Evolutionary conservation across 1,140 invertebrate genomes (phyloP).

Genomic region (Bilobella aurantiaca): DNA sequence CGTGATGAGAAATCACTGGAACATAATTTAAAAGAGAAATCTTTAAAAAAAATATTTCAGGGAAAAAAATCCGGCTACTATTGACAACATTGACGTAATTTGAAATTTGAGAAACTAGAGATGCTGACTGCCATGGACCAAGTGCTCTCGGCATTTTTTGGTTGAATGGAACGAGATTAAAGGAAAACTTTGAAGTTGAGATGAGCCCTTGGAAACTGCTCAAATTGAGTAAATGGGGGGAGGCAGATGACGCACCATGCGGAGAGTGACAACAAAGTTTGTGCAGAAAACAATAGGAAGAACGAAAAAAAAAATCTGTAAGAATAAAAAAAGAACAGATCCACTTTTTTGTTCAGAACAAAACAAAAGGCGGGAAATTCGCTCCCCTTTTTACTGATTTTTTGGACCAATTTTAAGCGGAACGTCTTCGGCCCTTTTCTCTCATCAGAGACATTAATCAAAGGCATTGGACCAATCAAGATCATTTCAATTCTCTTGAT

Average conservation of each 20-base stretch:
- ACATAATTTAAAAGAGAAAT: too few species aligned
- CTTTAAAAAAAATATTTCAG: constrained; percentile 20
- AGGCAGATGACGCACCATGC: constrained; percentile 32
- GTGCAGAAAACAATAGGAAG: constrained; percentile 26
- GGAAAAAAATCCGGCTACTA: background rate
- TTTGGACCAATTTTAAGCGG: too few species aligned
- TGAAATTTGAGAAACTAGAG: too few species aligned
- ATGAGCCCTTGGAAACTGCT: constrained; percentile 1
- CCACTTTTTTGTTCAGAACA: constrained; percentile 20
- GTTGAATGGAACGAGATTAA: constrained; percentile 14
- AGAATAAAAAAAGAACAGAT: too few species aligned
- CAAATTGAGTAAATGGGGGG: constrained; percentile 4
- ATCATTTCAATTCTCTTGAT: too few species aligned
- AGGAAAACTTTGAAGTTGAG: background rate
- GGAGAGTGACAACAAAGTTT: constrained; percentile 34
- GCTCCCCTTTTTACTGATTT: background rate
- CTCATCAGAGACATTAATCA: too few species aligned
- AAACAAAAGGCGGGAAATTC: constrained; percentile 4
- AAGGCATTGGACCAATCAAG: too few species aligned
- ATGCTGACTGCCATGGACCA: background rate
- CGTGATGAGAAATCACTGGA: background rate
- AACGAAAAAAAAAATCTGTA: constrained; percentile 21
- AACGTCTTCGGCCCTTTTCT: too few species aligned
- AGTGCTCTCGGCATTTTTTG: background rate
- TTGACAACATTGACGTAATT: background rate